Conservation (phyloP, 2,113 vertebrate genomes). For the Corythaixoides concolor region DNA sequence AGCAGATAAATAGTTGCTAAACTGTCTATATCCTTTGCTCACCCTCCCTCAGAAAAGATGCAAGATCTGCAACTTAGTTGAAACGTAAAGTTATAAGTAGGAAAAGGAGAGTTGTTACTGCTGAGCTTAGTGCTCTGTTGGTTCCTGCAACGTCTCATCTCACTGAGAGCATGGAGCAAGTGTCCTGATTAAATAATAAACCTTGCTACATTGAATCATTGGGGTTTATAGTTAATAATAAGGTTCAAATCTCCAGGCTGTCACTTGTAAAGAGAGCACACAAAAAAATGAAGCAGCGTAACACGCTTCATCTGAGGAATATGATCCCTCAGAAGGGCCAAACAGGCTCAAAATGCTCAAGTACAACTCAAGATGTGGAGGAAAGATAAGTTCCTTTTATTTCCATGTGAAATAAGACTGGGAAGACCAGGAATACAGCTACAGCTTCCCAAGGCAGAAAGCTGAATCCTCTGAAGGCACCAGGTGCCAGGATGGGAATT, state of each 20-base stretch:
- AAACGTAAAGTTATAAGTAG: neutral
- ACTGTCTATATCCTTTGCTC: neutral
- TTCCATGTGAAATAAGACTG: neutral
- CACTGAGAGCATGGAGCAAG: neutral
- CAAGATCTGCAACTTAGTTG: neutral
- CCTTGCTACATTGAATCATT: neutral
- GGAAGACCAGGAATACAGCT: neutral
- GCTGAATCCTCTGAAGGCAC: neutral
- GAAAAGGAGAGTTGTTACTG: neutral
- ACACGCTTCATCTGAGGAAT: neutral
- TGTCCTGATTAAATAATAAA: slow-evolving; percentile 30
- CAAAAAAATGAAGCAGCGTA: neutral
- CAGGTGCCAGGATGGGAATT: neutral
- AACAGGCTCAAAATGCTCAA: neutral
- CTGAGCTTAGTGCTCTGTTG: neutral
- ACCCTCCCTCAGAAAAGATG: neutral
- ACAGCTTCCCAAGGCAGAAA: neutral
- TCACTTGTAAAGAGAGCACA: neutral
- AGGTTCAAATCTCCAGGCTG: neutral
- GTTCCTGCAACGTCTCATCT: neutral
- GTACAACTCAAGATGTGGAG: neutral
- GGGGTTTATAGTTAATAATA: slow-evolving; percentile 21
- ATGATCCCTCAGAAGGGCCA: too few relatives aligned
- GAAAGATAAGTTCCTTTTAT: neutral
- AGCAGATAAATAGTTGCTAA: neutral